These are phyloP conservation scores for Subacronicta megacephala DNA, from an alignment of 2,888 invertebrate genomes.

Conservation along the genomic window DNA sequence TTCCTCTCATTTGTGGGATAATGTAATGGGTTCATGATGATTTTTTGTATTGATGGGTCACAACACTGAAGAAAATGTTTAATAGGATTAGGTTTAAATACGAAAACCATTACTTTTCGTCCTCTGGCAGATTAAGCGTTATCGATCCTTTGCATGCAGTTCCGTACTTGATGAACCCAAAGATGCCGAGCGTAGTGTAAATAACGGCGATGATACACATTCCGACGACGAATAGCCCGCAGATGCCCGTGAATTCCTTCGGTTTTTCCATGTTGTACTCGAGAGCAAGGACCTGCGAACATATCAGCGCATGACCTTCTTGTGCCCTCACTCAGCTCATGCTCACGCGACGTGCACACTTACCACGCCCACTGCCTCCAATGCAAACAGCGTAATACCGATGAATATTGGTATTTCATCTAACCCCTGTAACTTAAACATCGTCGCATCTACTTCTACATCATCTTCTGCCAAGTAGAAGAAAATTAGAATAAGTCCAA, in stretches of 20 bases:
- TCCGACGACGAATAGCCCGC: constrained; percentile 94
- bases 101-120: constrained; percentile 86
- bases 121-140: constrained; percentile 93
- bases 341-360: neutral
- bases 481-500: constrained; percentile 93
- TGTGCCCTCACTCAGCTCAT: too few relatives aligned
- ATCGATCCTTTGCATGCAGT: constrained; percentile 92
- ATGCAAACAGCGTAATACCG: constrained; percentile 95
- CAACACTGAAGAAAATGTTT: too few relatives aligned
- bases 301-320: neutral
- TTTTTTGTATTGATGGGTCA: too few relatives aligned
- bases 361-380: constrained; percentile 4
- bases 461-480: constrained; percentile 92
- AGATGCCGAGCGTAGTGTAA: constrained; percentile 95
- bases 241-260: constrained; percentile 92
- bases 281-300: constrained; percentile 93
- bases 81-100: neutral
- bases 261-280: constrained; percentile 98
- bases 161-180: constrained; percentile 96
- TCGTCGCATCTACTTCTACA: constrained; percentile 83
- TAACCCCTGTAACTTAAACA: constrained; percentile 82
- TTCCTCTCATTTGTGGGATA: too few relatives aligned
- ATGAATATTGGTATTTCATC: constrained; percentile 93
- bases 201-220: constrained; percentile 93
- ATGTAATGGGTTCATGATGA: too few relatives aligned